phyloP scores from a whole-genome alignment of 2,113 vertebrate genomes.

The Sapajus apella region DNA sequence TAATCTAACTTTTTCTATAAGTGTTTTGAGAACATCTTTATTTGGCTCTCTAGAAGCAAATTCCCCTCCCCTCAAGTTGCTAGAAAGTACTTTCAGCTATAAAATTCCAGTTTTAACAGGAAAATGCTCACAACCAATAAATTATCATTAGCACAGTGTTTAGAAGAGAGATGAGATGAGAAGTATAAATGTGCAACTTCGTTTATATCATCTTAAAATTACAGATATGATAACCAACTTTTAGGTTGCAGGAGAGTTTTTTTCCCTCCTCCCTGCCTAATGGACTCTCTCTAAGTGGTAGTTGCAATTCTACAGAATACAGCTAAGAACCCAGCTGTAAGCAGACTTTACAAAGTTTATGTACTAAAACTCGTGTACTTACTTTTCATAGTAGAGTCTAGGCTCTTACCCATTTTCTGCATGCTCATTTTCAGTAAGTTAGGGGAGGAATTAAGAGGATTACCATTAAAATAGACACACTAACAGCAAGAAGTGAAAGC shows the following conservation, averaged over 20 bases:
- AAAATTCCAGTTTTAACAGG: constrained; percentile 15
- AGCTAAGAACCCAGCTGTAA: background rate
- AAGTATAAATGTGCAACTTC: background rate
- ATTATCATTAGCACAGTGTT: background rate
- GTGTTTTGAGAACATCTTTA: constrained; percentile 23
- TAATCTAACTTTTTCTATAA: background rate
- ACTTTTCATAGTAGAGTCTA: background rate
- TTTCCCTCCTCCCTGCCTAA: background rate
- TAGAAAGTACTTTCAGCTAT: background rate
- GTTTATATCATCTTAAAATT: constrained; percentile 21
- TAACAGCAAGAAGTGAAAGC: background rate
- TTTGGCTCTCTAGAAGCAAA: background rate
- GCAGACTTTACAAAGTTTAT: background rate
- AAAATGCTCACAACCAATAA: background rate
- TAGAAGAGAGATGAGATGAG: background rate
- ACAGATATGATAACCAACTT: background rate
- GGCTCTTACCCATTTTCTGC: background rate
- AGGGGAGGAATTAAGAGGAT: constrained; percentile 3
- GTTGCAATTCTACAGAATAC: background rate
- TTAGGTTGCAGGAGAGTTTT: background rate
- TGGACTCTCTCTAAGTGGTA: background rate
- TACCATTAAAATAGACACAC: background rate
- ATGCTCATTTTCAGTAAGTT: background rate
- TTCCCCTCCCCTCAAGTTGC: background rate
- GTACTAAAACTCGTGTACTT: background rate